Conservation (phyloP, 2,797 vertebrate genomes). For the Spondyliosoma cantharus region DNA sequence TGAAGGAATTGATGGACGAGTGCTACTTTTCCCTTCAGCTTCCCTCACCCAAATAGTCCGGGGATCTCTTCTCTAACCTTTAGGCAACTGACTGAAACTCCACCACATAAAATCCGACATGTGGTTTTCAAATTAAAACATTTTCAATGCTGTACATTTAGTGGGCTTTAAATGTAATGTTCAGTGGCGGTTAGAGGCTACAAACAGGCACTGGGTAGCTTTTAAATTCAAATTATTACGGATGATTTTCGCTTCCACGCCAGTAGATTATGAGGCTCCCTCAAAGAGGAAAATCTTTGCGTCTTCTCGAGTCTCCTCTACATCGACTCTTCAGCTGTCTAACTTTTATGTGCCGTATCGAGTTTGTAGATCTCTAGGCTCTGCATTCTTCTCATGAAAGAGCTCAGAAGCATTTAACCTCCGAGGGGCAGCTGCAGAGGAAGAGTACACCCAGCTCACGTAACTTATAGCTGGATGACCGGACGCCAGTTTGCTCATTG, state of each 20-base stretch:
- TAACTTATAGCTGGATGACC: neutral
- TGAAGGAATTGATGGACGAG: no score
- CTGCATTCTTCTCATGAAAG: constrained; percentile 5
- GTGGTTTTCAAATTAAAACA: neutral
- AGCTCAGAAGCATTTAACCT: neutral
- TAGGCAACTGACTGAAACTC: no score
- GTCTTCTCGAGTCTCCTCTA: neutral
- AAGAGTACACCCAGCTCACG: neutral
- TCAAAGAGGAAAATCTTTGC: neutral
- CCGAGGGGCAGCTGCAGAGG: neutral
- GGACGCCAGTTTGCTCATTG: neutral
- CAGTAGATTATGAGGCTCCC: neutral
- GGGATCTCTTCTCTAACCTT: no score
- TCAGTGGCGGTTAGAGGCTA: neutral
- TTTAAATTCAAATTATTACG: neutral
- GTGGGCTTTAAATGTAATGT: neutral
- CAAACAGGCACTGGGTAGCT: neutral
- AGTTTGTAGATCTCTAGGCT: neutral
- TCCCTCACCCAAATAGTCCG: no score
- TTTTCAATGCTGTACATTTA: neutral
- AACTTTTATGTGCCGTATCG: neutral
- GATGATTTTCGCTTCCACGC: neutral
- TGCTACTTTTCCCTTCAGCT: no score
- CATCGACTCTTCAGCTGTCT: neutral
- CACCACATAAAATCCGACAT: no score